Base-by-base conservation (phyloP, 2,797 vertebrate genomes). In the Miichthys miiuy region DNA sequence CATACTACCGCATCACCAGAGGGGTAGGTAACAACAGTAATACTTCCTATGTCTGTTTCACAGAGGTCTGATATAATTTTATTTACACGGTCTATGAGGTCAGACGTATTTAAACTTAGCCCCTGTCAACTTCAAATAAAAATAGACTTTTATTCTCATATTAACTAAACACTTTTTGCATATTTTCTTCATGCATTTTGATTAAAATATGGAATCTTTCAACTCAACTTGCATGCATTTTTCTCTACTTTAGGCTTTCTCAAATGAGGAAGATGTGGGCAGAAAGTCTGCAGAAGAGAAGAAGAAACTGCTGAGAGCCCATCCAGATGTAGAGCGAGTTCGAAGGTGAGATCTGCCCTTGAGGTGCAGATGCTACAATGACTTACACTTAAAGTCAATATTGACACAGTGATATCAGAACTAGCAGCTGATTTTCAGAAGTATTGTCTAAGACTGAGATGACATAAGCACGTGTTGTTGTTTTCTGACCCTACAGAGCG, bases 241-340 rank as follows among this genome's bases (percentile, higher is more conserved):
- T 80, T 64, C 10, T 64, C 6, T 3, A 2, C 4, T 77, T 42
- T 5, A 98, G 97, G 93, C 92, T 8, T 97, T 97, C 64, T 34
- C 1, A 55, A 98, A 97, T 67, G 93, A 92, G 27, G 97, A 99
- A 86, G 97, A 99, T 58, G 73, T 80, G 0, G 0, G n/a, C 0
- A 72, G 66, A 47, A 97, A 95, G 85, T 88, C 91, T 0, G 87
- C 90, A 18, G 94, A 80, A 27, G 91, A 93, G 6, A 97, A 92
- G 88, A 98, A 97, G 68, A 95, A 89, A 73, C 86, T 76, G 44
- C 21, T 98, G 58, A 92, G 83, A 46, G 87, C 66, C 5, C 91
- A 98, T 79, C 64, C 93, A 1, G 94, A 95, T 5, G 97, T 99
- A 0, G 97, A 99, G 78, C 95, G 97, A 12, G 93, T 93, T 0